phyloP scores from a whole-genome alignment of 2,113 vertebrate genomes.

The Ancistrus triradiatus region DNA sequence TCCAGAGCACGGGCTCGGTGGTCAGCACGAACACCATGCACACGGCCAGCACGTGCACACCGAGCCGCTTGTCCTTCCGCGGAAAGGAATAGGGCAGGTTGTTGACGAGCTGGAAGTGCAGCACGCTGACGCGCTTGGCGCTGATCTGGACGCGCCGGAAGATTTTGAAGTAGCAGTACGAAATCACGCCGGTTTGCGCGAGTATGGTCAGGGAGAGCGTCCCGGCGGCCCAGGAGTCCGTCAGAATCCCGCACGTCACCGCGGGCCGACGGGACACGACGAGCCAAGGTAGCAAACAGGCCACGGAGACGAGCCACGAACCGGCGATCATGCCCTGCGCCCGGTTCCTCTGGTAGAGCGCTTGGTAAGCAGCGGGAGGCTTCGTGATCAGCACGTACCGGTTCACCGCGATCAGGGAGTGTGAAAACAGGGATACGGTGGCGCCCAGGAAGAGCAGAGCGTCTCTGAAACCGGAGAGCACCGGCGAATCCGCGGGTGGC shows the following conservation, averaged over 20 bases:
- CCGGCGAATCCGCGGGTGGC: conserved; percentile 44
- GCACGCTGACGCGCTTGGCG: conserved; percentile 80
- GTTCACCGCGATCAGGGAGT: conserved; percentile 83
- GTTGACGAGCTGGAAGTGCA: conserved; percentile 82
- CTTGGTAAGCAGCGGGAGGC: conserved; percentile 78
- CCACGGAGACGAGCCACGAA: conserved; percentile 75
- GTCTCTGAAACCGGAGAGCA: conserved; percentile 60
- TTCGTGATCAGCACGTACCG: conserved; percentile 83
- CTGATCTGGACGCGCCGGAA: conserved; percentile 79
- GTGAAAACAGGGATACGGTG: conserved; percentile 78
- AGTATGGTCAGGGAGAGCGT: conserved; percentile 73
- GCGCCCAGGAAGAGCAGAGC: conserved; percentile 77
- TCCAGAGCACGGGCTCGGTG: conserved; percentile 80
- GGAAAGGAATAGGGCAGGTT: conserved; percentile 72
- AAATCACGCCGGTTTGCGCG: conserved; percentile 73
- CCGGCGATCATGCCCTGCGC: conserved; percentile 76
- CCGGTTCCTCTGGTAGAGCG: conserved; percentile 76
- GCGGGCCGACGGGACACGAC: conserved; percentile 37
- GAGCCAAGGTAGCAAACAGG: conserved; percentile 71
- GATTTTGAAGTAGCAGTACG: conserved; percentile 82
- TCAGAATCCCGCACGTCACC: conserved; percentile 43
- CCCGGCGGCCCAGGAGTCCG: conserved; percentile 64
- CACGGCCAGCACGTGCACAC: conserved; percentile 76
- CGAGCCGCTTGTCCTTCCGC: conserved; percentile 74
- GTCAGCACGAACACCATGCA: conserved; percentile 77